Conservation (phyloP, 2,113 vertebrate genomes). For the Vulpes lagopus region DNA sequence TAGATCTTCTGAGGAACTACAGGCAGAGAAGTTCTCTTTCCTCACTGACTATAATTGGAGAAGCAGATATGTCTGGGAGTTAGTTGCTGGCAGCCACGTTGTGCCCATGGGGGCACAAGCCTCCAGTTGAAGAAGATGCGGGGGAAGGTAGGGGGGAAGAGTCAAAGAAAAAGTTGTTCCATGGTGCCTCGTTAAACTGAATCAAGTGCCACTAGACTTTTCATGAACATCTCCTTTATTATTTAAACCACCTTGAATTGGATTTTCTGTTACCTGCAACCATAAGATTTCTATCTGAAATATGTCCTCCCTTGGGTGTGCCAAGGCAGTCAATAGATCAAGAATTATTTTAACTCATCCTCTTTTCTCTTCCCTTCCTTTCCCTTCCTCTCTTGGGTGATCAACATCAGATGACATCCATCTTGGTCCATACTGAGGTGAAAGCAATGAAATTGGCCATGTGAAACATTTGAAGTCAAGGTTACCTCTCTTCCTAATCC, state of each 20-base stretch:
- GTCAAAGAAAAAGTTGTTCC: not conserved
- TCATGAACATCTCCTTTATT: not conserved
- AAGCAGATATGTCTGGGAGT: not conserved
- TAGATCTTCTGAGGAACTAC: not conserved
- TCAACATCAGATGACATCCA: not conserved
- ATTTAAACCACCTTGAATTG: not conserved
- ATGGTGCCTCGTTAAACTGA: not conserved
- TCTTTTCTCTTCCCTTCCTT: not conserved
- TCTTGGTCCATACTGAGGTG: not conserved
- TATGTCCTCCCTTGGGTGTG: not conserved
- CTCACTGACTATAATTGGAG: not conserved
- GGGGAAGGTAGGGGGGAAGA: not conserved
- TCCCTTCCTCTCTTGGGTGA: not conserved
- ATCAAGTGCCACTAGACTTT: not conserved
- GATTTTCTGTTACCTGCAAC: not conserved
- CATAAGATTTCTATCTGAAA: not conserved
- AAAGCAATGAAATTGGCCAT: not conserved
- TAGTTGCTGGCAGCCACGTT: not conserved
- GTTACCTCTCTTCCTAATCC: not conserved
- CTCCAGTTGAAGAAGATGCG: not conserved
- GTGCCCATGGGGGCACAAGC: not conserved
- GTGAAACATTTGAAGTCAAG: not conserved
- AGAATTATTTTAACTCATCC: not conserved
- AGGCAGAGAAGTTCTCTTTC: not conserved
- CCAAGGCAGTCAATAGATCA: not conserved